Evolutionary conservation across 2,113 vertebrate genomes (phyloP), one percentile per base, ranked within the genome.

Genomic region (Dipodomys ordii): DNA sequence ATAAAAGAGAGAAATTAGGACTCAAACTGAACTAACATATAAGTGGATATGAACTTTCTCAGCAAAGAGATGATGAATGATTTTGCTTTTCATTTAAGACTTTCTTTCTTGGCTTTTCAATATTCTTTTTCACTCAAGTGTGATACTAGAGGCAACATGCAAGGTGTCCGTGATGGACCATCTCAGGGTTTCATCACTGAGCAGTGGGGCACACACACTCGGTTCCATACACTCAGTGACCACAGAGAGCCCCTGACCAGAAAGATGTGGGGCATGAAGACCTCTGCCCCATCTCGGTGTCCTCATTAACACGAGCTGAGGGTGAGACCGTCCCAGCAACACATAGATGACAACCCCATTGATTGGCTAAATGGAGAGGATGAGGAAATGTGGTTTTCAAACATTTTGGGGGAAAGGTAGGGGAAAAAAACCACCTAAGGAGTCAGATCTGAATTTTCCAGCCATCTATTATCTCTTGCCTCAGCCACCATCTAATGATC

Each of bases 381-480:
- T 27, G 23, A 39, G 23, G 19, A 69, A 82, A 74, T 8, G 0
- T 15, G 25, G 32, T 62, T 91, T 90, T n/a, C 57, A 82, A 89
- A 78, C 71, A n/a, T 15, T 49, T 1, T 0, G 6, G 32, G 1
- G 3, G 32, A 76, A 22, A 25, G 85, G n/a, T 57, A 53, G 60
- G 60, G 32, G 35, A 32, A 78, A 35, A 30, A 81, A 60, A 12
- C 0, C 32, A 12, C 1, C 44, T 32, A 53, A 18, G 28, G 76
- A 88, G 6, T 81, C 83, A 69, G 64, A 57, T 49, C 19, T 35
- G 78, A 87, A 2, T 64, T 84, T 87, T 78, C 68, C 46, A 85
- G 64, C 22, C 22, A 39, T 90, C 13, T 76, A 30, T 67, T 27
- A 7, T 68, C 20, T 87, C 69, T 94, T 71, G 57, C 64, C 77